Evolutionary conservation across 2,888 invertebrate genomes (phyloP), one percentile per base, ranked within the genome.

Genomic region (Pandemis cinnamomeana): DNA sequence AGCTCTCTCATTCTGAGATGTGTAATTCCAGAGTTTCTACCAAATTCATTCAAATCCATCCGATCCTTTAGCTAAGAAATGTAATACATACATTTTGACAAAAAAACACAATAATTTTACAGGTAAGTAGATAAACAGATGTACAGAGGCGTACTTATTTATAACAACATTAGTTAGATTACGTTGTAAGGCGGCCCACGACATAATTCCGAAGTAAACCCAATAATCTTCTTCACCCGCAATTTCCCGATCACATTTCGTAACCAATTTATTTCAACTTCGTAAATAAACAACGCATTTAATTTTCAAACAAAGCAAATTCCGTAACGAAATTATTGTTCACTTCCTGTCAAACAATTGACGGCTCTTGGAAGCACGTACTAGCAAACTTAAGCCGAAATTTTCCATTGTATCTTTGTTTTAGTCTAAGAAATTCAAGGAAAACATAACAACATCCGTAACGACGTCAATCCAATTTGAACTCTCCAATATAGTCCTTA

Each of bases 261-360:
- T 58, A 58, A 58, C 27, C 58, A 58, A 58, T 58, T 58, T 27
- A 58, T 6, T 53, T 53, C 27, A 58, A 13, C 27, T 63, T 53
- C 51, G n/a, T 55, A 55, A n/a, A 44, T 63, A 63, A 63, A 62
- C 55, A 46, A 8, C 51, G 36, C 36, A 53, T 20, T 62, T 51
- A 51, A 64, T 48, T 64, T 68, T 27, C 5, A 27, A 64, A 73
- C 72, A 60, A 70, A 64, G 60, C 51, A 69, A 73, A 61, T 73
- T 69, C 64, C 64, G 27, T 68, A 51, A 60, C 20, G 7, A 70
- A 64, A 53, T 73, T 72, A 72, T 41, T 48, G 20, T 36, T 46
- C 15, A 64, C 69, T 15, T 66, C 70, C 61, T 61, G 8, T 11
- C 48, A 53, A 51, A 74, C 70, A 70, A 73, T 66, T 51, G 63